Evolutionary conservation across 2,797 vertebrate genomes (phyloP).

Genomic region (Eurystomus glaucurus): DNA sequence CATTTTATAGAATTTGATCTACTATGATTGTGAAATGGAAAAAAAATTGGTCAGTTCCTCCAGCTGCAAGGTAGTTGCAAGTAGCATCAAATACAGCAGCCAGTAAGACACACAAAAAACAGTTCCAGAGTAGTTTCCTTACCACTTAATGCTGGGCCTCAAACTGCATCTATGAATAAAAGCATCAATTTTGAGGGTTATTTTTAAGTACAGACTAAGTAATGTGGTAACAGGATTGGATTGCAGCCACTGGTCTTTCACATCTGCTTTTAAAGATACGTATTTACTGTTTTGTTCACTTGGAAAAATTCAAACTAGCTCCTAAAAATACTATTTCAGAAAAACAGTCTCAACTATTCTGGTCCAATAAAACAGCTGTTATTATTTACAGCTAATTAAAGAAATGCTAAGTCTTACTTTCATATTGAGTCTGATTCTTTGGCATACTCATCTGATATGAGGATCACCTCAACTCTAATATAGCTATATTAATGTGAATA

Average conservation of each 20-base stretch:
- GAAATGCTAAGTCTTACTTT: not conserved
- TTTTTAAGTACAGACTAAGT: not conserved
- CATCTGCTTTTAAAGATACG: not conserved
- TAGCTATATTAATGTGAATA: not conserved
- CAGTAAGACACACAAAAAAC: not conserved
- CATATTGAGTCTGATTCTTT: not conserved
- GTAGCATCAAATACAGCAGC: not conserved
- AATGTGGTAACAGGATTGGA: not conserved
- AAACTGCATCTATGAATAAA: not conserved
- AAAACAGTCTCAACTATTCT: not conserved
- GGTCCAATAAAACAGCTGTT: not conserved
- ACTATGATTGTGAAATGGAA: not conserved
- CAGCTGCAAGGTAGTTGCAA: not conserved
- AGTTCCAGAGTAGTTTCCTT: not conserved
- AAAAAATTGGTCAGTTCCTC: not conserved
- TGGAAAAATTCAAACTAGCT: not conserved
- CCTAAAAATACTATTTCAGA: not conserved
- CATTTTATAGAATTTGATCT: not conserved
- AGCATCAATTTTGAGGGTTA: not conserved
- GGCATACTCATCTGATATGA: not conserved
- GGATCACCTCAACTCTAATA: not conserved
- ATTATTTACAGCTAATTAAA: not conserved
- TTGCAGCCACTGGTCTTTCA: not conserved
- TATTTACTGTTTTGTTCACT: not conserved
- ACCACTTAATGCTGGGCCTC: not conserved